A percentile compares a stretch with the other conserved stretches of the same genome.
phyloP scores from a whole-genome alignment of 2,113 vertebrate species.

The Cyrtonyx montezumae region DNA sequence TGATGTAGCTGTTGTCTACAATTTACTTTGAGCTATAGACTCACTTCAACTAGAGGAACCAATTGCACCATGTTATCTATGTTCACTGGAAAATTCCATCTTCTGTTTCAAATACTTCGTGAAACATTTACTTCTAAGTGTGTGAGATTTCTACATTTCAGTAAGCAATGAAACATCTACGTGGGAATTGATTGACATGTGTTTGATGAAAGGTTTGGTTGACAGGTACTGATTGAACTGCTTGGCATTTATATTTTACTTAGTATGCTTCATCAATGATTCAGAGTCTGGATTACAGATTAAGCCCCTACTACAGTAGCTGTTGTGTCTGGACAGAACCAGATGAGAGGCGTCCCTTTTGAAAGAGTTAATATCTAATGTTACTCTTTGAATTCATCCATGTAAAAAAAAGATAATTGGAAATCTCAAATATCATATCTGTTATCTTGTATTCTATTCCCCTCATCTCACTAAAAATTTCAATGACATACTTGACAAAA shows the following conservation, averaged over 20 bases:
- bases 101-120: background rate
- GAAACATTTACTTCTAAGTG: background rate
- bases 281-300: background rate
- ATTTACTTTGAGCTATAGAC: background rate
- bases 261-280: background rate
- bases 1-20: constrained; percentile 22
- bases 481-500: background rate
- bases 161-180: background rate
- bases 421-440: background rate
- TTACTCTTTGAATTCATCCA: background rate
- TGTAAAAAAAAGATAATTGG: background rate
- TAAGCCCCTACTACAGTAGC: fast-evolving
- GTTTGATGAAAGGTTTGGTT: background rate
- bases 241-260: background rate
- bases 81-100: background rate
- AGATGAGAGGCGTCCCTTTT: background rate
- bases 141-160: background rate
- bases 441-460: background rate
- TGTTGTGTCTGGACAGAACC: background rate
- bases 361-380: background rate
- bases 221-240: background rate
- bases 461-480: no score
- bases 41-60: background rate
- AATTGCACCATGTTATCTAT: background rate
- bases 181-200: background rate